Conservation (phyloP, 2,888 invertebrate genomes). For the Hipparchia sbordonii region DNA sequence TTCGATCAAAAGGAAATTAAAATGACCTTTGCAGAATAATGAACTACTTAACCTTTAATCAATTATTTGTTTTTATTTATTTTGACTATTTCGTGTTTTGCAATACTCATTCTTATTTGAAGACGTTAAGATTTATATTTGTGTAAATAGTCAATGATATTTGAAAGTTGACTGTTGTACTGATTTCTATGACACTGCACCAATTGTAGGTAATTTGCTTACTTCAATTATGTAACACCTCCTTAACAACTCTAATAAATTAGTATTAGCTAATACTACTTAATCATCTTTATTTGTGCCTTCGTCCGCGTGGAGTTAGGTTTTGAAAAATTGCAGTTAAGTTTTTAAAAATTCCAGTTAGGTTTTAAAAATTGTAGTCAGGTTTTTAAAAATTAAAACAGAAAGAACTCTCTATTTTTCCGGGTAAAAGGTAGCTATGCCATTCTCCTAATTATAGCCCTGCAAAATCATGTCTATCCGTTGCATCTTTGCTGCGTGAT, state of each 20-base stretch:
- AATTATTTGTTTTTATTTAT: neutral
- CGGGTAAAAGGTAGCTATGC: no score
- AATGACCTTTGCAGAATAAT: neutral
- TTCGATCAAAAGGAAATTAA: neutral
- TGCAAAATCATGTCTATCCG: no score
- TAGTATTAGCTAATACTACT: neutral
- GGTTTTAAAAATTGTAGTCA: no score
- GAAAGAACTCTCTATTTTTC: no score
- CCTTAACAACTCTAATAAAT: neutral
- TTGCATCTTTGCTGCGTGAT: no score
- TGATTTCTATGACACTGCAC: constrained; percentile 4
- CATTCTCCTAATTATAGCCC: no score
- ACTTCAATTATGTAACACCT: neutral
- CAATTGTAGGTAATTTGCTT: neutral
- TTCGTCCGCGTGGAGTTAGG: neutral
- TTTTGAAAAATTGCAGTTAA: no score
- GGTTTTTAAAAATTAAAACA: no score
- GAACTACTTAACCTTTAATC: neutral
- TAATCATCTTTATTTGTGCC: neutral
- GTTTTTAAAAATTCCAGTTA: no score
- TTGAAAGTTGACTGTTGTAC: constrained; percentile 5
- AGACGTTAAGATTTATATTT: neutral
- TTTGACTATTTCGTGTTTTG: neutral
- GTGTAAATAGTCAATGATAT: neutral
- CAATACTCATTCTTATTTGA: neutral